Evolutionary conservation across 1,140 invertebrate species (phyloP).

Genomic region (Macrobrachium rosenbergii): DNA sequence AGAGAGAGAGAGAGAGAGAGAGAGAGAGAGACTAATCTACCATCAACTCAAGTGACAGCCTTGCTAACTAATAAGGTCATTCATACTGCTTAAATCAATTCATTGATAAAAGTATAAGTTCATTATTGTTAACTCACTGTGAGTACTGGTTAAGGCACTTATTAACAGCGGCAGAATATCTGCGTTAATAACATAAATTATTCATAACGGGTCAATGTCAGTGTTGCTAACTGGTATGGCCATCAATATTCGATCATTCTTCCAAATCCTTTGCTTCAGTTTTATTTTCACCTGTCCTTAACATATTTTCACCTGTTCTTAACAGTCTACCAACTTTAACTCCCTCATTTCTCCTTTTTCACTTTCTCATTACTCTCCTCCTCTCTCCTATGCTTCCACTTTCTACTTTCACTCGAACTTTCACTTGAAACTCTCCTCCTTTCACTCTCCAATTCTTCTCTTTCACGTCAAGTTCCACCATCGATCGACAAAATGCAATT

Average conservation of each 20-base stretch:
- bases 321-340: not conserved
- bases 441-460: not conserved
- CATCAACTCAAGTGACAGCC: not conserved
- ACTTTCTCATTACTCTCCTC: not conserved
- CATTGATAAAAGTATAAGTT: no score
- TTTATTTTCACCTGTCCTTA: not conserved
- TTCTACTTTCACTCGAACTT: not conserved
- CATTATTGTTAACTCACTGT: no score
- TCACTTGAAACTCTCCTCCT: not conserved
- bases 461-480: not conserved
- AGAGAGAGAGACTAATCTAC: not conserved
- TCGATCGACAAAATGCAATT: not conserved
- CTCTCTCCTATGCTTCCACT: not conserved
- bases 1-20: not conserved
- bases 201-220: not conserved
- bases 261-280: not conserved
- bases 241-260: no score
- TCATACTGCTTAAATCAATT: not conserved
- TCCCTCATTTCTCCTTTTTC: not conserved
- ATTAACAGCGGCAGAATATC: no score
- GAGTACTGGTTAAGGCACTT: no score
- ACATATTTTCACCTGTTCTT: not conserved
- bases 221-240: no score
- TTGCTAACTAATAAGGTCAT: not conserved
- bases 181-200: not conserved